Evolutionary conservation across 2,113 vertebrate species (phyloP), one percentile per base, ranked within the genome.

Genomic region (Cavia aperea): DNA sequence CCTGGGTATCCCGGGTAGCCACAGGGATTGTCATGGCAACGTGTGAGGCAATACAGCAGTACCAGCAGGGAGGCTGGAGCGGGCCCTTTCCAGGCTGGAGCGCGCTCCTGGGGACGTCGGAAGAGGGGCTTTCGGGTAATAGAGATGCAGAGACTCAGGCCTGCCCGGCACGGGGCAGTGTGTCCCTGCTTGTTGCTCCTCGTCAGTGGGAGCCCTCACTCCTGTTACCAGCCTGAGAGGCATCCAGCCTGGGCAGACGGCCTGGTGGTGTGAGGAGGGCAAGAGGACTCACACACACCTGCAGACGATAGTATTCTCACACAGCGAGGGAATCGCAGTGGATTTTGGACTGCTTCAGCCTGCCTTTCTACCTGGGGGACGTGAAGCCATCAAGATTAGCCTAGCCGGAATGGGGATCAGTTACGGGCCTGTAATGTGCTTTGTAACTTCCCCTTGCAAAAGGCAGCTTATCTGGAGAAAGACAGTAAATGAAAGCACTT

Each of bases 1-100:
- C 86, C 1, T 91, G 92, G 93, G 94, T 94, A 87, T 85, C 88
- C 95, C 13, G 5, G 91, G 93, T 85, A 93, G 94, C 88, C 94
- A 51, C 68, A 36, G 93, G 90, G 86, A 89, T 97, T 94, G 66
- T 95, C 90, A 94, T 96, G 93, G 92, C 92, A 96, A 96, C 95
- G 15, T 4, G 33, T 10, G 12, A 94, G 81, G 88, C 88, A 56
- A 33, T 77, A 43, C 65, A 73, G 82, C 39, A 26, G 33, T 3
- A 70, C 66, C 36, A 36, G 81, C 77, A 84, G 60, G 62, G 86
- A 92, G 81, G 86, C 29, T 1, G 58, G 68, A 93, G 82, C 46
- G 63, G 70, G 39, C 63, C n/a, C 33, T 66, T 72, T 83, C 24
- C 43, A 21, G 66, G 31, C 72, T 85, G 66, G 54, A 66, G 86